Evolutionary conservation across 2,888 invertebrate genomes (phyloP).

Genomic region (Mythimna vitellina): DNA sequence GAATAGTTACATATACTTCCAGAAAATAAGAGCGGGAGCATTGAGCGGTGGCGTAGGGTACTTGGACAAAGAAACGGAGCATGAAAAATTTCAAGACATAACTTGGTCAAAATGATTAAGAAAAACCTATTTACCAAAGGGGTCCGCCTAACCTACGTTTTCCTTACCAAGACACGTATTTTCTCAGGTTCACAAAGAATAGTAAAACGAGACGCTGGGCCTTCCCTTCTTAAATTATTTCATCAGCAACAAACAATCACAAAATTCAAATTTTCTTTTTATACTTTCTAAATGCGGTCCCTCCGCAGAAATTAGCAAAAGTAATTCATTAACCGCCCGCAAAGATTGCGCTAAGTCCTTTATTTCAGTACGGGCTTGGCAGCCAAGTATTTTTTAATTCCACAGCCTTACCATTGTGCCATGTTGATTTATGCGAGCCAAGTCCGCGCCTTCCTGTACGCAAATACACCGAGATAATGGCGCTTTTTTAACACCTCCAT

Average conservation of each 20-base stretch:
- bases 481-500: slow-evolving; percentile 86
- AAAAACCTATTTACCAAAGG: too few relatives aligned
- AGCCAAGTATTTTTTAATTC: slow-evolving; percentile 89
- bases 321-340: slow-evolving; percentile 89
- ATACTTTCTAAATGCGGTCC: slow-evolving; percentile 69
- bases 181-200: too few relatives aligned
- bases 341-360: slow-evolving; percentile 87
- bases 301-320: slow-evolving; percentile 85
- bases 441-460: slow-evolving; percentile 67
- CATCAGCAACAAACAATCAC: not conserved
- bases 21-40: too few relatives aligned
- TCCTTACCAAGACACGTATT: too few relatives aligned
- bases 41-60: too few relatives aligned
- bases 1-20: too few relatives aligned
- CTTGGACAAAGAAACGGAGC: too few relatives aligned
- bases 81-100: too few relatives aligned
- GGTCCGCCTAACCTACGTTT: too few relatives aligned
- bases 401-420: slow-evolving; percentile 87
- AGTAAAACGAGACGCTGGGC: too few relatives aligned
- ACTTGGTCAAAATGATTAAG: too few relatives aligned
- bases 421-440: slow-evolving; percentile 83
- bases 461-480: slow-evolving; percentile 86
- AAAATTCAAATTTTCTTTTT: not conserved
- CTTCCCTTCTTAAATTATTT: too few relatives aligned
- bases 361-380: slow-evolving; percentile 82